These are phyloP conservation scores for Erpetoichthys calabaricus DNA, from an alignment of 2,797 vertebrate species.

Conservation along the genomic window DNA sequence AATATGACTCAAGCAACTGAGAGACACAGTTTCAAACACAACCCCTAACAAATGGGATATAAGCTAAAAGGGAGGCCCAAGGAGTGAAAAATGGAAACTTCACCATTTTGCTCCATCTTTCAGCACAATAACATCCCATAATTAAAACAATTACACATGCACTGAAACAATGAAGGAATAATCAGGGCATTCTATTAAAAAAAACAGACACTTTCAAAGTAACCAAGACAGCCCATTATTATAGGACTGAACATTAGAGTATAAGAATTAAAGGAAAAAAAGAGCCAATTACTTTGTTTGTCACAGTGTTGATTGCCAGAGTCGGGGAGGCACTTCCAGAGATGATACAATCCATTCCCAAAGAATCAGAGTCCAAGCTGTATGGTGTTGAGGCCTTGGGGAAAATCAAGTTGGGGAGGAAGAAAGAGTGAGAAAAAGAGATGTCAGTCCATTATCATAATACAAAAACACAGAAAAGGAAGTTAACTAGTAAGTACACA, in stretches of 20 bases:
- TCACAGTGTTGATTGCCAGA: constrained; percentile 94
- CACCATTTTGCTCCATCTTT: too few relatives aligned
- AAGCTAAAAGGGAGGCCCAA: too few relatives aligned
- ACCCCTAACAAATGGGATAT: too few relatives aligned
- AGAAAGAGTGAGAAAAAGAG: constrained; percentile 19
- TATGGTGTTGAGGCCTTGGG: constrained; percentile 80
- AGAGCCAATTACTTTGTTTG: constrained; percentile 74
- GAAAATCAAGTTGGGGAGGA: constrained; percentile 20
- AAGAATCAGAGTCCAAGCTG: constrained; percentile 84
- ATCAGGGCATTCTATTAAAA: too few relatives aligned
- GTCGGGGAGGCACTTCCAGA: constrained; percentile 93
- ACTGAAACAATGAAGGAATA: too few relatives aligned
- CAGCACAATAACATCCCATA: too few relatives aligned
- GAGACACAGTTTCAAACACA: too few relatives aligned
- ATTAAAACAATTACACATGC: too few relatives aligned
- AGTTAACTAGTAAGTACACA: neutral
- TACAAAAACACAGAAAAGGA: constrained; percentile 18
- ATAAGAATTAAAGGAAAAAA: neutral
- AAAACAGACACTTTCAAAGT: constrained; percentile 22
- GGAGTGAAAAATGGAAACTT: too few relatives aligned
- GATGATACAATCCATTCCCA: constrained; percentile 93
- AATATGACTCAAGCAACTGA: too few relatives aligned
- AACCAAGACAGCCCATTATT: constrained; percentile 35
- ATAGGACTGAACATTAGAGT: constrained; percentile 15
- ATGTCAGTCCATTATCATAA: too few relatives aligned